These are phyloP conservation scores for Gavia stellata DNA, from an alignment of 2,113 vertebrate genomes.

Conservation along the genomic window DNA sequence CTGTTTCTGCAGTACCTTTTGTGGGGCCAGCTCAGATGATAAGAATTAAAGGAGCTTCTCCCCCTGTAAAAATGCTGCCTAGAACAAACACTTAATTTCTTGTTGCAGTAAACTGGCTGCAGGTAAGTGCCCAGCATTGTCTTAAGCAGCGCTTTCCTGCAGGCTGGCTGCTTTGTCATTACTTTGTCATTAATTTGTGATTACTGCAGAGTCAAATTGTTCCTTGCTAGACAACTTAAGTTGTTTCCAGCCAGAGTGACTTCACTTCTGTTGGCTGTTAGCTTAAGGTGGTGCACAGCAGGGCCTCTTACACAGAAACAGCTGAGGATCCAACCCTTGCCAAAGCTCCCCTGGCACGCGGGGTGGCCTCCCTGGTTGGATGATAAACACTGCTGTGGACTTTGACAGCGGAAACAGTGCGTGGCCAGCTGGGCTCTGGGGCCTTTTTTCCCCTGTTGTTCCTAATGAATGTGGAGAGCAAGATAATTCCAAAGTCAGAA, in stretches of 20 bases:
- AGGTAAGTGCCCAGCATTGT: neutral
- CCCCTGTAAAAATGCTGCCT: neutral
- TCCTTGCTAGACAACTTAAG: neutral
- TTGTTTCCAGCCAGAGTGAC: neutral
- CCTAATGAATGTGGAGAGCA: neutral
- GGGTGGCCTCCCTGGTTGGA: neutral
- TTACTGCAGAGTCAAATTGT: neutral
- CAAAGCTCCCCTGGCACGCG: neutral
- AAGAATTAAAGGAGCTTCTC: neutral
- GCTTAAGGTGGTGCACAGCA: neutral
- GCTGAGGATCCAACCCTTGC: fast-evolving
- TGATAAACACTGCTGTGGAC: neutral
- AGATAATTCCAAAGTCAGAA: neutral
- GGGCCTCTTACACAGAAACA: neutral
- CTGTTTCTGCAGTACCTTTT: neutral
- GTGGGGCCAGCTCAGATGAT: neutral
- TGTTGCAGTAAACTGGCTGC: neutral
- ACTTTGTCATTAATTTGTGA: neutral
- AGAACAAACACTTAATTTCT: neutral
- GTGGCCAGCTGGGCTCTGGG: neutral
- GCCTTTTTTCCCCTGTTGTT: neutral
- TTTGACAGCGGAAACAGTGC: neutral
- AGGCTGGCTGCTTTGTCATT: neutral
- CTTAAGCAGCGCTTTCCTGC: neutral
- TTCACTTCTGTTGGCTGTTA: neutral